These are phyloP conservation scores for Urosaurus nigricauda DNA, from an alignment of 2,797 vertebrate genomes.

Conservation along the genomic window DNA sequence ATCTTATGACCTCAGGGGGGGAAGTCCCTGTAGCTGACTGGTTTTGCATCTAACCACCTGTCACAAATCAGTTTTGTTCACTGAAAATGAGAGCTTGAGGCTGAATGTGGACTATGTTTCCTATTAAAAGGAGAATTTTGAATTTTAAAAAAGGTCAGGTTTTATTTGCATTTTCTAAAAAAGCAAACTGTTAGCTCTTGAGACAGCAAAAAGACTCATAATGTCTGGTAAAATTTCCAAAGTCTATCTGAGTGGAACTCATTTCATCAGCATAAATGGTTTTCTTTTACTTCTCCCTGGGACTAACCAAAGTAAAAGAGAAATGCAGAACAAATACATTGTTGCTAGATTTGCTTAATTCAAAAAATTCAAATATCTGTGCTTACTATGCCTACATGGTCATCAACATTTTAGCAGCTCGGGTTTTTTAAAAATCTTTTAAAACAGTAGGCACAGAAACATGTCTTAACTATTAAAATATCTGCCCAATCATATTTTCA, in stretches of 20 bases:
- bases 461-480: neutral
- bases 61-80: conserved; percentile 7
- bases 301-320: conserved; percentile 4
- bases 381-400: neutral
- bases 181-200: neutral
- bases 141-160: neutral
- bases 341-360: neutral
- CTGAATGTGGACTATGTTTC: neutral
- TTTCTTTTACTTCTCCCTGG: neutral
- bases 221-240: neutral
- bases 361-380: neutral
- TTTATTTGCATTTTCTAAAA: neutral
- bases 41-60: conserved; percentile 21
- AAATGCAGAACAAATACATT: neutral
- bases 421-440: neutral
- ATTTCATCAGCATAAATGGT: neutral
- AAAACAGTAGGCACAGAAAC: neutral
- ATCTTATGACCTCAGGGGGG: conserved; percentile 39
- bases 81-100: conserved; percentile 10
- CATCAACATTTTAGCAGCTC: neutral
- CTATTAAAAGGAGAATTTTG: neutral
- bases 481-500: neutral
- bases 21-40: neutral
- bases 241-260: neutral
- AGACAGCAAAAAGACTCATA: neutral